Evolutionary conservation across 2,113 vertebrate species (phyloP).

Genomic region (Dipodomys spectabilis): DNA sequence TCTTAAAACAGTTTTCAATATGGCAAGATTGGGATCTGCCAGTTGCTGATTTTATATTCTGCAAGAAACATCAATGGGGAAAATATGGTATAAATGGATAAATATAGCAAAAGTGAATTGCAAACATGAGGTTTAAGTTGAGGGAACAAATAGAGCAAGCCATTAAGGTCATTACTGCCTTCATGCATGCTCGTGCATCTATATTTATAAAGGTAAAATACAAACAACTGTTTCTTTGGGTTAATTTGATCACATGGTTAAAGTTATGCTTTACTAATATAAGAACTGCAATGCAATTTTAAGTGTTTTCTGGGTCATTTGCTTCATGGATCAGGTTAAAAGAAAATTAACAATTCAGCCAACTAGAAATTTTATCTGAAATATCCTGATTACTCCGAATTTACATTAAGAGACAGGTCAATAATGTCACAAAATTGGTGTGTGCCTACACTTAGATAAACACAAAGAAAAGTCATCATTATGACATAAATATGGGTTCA

Average conservation of each 20-base stretch:
- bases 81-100: slow-evolving; percentile 44
- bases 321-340: neutral
- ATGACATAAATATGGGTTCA: neutral
- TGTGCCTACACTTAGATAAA: neutral
- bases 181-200: neutral
- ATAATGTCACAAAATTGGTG: slow-evolving; percentile 23
- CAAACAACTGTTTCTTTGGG: neutral
- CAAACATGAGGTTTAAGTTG: neutral
- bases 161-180: neutral
- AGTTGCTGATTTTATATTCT: neutral
- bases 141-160: neutral
- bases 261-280: slow-evolving; percentile 19
- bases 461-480: slow-evolving; percentile 23
- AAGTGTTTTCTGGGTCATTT: slow-evolving; percentile 27
- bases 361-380: slow-evolving; percentile 30
- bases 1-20: slow-evolving; percentile 34
- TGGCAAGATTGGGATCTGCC: slow-evolving; percentile 6
- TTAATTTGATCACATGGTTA: slow-evolving; percentile 1
- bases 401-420: neutral
- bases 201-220: neutral
- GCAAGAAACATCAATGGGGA: slow-evolving; percentile 37
- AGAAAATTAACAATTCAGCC: slow-evolving; percentile 48
- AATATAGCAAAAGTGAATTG: slow-evolving; percentile 38
- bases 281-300: slow-evolving; percentile 45
- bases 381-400: slow-evolving; percentile 41